Evolutionary conservation across 2,113 vertebrate genomes (phyloP).

Genomic region (Guaruba guarouba): DNA sequence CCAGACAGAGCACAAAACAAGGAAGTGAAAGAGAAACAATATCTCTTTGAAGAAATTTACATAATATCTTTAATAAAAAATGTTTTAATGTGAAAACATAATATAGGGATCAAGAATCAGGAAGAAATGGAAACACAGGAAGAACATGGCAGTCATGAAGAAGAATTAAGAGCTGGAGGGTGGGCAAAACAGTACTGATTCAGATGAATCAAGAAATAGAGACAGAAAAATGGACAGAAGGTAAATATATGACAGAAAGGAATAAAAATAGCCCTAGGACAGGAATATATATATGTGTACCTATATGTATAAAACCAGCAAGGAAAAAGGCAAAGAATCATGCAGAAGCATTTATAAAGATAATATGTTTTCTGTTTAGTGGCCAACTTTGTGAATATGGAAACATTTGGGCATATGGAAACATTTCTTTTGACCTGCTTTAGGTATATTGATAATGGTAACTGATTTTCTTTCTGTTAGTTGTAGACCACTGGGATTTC

Average conservation of each 20-base stretch:
- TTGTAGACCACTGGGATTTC: slow-evolving; percentile 63
- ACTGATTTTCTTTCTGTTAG: slow-evolving; percentile 69
- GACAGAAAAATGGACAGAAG: slow-evolving; percentile 1
- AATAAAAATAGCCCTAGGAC: background rate
- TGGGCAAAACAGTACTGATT: background rate
- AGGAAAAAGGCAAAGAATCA: background rate
- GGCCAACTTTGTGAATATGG: slow-evolving; percentile 63
- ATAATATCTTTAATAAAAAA: slow-evolving; percentile 33
- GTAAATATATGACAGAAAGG: background rate
- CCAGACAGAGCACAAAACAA: slow-evolving; percentile 12
- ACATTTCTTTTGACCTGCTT: slow-evolving; percentile 68
- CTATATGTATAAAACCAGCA: background rate
- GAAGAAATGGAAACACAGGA: background rate
- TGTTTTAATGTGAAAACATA: background rate
- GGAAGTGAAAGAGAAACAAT: background rate
- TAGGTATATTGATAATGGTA: slow-evolving; percentile 73
- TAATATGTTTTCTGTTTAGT: slow-evolving; percentile 72
- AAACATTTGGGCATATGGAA: slow-evolving; percentile 75
- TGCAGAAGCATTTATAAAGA: background rate
- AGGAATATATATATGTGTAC: background rate
- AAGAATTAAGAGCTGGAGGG: background rate
- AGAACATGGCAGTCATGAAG: slow-evolving; percentile 10
- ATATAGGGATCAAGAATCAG: background rate
- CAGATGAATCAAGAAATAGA: background rate
- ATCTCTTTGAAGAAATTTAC: slow-evolving; percentile 30